Evolutionary conservation across 2,888 invertebrate genomes (phyloP), one percentile per base, ranked within the genome.

Genomic region (Cryptophagus acutangulus): DNA sequence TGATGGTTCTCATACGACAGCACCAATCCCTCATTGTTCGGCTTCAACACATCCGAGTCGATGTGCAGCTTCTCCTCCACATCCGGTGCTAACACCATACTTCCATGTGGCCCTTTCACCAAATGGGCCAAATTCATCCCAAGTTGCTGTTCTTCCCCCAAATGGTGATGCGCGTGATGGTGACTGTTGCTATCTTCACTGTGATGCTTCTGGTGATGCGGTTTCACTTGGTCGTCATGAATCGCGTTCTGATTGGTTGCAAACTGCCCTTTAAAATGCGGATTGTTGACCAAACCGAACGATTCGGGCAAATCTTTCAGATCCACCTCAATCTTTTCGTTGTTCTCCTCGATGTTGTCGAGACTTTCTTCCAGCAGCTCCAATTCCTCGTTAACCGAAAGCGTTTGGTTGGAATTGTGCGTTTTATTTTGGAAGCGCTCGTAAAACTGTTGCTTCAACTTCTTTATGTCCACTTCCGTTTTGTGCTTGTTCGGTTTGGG

Each of bases 21-120:
- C 34, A 78, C 74, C 28, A 75, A 72, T 1, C 79, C 79, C 40
- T 75, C 76, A 29, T 77, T 71, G 28, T 78, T 79, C 1, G 78
- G 78, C 46, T 74, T 75, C 29, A 79, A 62, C 41, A 76, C 72
- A 48, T 78, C 76, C 0, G 76, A 73, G 41, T 76, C 76, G 9
- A 79, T 72, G 52, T 77, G 75, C n/a, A 79, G 66, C 52, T 76
- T 77, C 41, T 75, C 72, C 50, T 75, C 74, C 4, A 73, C 72
- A n/a, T n/a, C 12, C 0, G 70, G 71, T 40, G 73, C 69, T 5
- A 76, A 59, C 2, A 75, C 73, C 54, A 76, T 64, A 16, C 75
- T 74, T 18, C 75, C 75, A 57, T 77, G 77, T 0, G 77, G 77
- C 2, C 77, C 77, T 33, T 70, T 69, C 25, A 73, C 69, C 15